Evolutionary conservation across 2,888 invertebrate species (phyloP).

Genomic region (Lissocephala sabroskyi): DNA sequence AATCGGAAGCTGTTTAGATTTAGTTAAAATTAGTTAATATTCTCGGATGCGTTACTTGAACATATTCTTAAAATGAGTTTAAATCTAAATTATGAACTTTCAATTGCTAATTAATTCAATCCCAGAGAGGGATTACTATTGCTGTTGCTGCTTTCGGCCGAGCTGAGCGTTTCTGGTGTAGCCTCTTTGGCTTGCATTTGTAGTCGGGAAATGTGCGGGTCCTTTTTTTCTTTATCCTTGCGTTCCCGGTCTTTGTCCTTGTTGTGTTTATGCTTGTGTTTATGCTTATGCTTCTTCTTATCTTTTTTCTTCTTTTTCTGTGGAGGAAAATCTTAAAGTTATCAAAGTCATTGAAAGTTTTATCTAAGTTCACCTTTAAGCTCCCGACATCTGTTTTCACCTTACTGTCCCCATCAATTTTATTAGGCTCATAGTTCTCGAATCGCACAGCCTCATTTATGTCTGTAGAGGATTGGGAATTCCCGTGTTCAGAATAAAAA

Average conservation of each 20-base stretch:
- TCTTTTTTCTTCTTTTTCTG: constrained; percentile 86
- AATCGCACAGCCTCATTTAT: constrained; percentile 35
- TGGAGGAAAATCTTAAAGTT: constrained; percentile 6
- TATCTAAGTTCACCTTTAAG: too few species aligned
- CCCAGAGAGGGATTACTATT: constrained; percentile 66
- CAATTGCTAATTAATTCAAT: not conserved
- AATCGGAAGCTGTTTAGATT: constrained; percentile 30
- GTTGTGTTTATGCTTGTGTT: constrained; percentile 88
- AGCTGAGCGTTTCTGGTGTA: constrained; percentile 72
- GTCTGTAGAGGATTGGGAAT: constrained; percentile 85
- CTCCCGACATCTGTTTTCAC: constrained; percentile 74
- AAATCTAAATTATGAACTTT: not conserved
- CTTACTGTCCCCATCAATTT: constrained; percentile 61
- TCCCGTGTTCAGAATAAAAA: constrained; percentile 74
- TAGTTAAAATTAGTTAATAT: constrained; percentile 42
- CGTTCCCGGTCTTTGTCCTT: constrained; percentile 74
- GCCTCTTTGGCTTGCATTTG: constrained; percentile 69
- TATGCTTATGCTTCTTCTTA: constrained; percentile 85
- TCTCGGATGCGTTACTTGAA: constrained; percentile 46
- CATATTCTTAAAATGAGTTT: constrained; percentile 34
- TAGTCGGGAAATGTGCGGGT: constrained; percentile 68
- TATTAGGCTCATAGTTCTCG: constrained; percentile 46
- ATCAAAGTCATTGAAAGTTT: constrained; percentile 3
- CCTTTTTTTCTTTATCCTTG: constrained; percentile 72
- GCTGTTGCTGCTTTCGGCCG: constrained; percentile 71